Base-by-base conservation (phyloP, 2,797 vertebrate genomes). In the Uromys caudimaculatus region DNA sequence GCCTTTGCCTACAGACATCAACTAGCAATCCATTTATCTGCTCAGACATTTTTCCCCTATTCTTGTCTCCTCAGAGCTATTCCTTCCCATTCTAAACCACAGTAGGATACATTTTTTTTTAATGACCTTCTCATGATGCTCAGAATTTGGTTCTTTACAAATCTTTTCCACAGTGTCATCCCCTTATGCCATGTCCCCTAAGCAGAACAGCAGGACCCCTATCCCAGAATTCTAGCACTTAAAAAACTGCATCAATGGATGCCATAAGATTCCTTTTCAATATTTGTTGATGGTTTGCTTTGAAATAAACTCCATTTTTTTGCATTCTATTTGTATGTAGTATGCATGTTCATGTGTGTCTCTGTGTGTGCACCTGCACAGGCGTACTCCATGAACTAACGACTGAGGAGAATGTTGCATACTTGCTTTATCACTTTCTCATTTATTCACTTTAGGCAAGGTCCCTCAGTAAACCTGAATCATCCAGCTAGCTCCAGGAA, bases 1-100 rank as follows among this genome's bases (percentile, higher is more conserved):
- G 41, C 8, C 60, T 93, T 89, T 95, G 83, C 85, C 77, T 90
- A 47, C 17, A 86, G 86, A 71, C n/a, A 71, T 71, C 29, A 91
- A 41, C 17, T 58, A 78, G 27, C 19, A 71, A 19, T 13, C 35
- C 69, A 81, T 96, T 89, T 86, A 52, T 81, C 81, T 90, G 7
- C 11, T 24, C 56, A 71, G 11, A 41, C 14, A 24, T 90, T 87
- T 88, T 92, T 84, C 62, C 84, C 10, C 29, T 82, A 7, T 90
- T 93, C 54, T 47, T 84, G 12, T 29, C 54, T 95, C 62, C 29
- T 71, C 44, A 71, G 56, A 84, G n/a, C 4, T 67, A 0, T 93
- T 87, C n/a, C 41, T 93, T 91, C n/a, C 50, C 44, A 91, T 89
- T 16, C 27, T 92, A 27, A 29, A 79, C 44, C 24, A 71, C 54